These are phyloP conservation scores for Tichodroma muraria DNA, from an alignment of 2,113 vertebrate species.

Conservation along the genomic window DNA sequence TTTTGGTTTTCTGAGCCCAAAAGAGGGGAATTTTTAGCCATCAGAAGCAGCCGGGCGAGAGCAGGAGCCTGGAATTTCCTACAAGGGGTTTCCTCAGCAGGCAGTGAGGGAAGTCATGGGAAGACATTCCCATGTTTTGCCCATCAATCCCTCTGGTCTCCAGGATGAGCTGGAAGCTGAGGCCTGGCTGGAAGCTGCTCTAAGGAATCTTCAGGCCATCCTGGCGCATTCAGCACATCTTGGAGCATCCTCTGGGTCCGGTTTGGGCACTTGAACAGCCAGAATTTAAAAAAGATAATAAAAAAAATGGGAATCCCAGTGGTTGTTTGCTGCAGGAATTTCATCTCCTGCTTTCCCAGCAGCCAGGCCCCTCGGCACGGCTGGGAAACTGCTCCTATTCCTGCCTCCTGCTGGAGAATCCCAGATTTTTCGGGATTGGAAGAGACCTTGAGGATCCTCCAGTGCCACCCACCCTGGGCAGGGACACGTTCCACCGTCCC, in stretches of 20 bases:
- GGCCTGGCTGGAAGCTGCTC: background rate
- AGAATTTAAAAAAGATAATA: background rate
- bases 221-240: background rate
- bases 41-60: background rate
- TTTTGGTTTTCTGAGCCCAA: no score
- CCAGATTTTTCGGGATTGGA: background rate
- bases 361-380: fast-evolving
- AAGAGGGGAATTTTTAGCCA: background rate
- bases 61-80: background rate
- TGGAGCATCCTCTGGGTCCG: background rate
- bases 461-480: background rate
- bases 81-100: background rate
- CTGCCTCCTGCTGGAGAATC: background rate
- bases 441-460: background rate
- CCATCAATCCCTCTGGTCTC: background rate
- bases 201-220: background rate
- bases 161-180: background rate
- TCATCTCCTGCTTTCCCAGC: background rate
- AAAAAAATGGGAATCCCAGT: fast-evolving
- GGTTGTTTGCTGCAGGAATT: background rate
- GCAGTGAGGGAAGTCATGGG: background rate
- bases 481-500: background rate
- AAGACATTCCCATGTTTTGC: background rate
- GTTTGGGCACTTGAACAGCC: background rate
- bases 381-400: background rate